phyloP scores from a whole-genome alignment of 1,140 invertebrate genomes.

The Drosophila navojoa region DNA sequence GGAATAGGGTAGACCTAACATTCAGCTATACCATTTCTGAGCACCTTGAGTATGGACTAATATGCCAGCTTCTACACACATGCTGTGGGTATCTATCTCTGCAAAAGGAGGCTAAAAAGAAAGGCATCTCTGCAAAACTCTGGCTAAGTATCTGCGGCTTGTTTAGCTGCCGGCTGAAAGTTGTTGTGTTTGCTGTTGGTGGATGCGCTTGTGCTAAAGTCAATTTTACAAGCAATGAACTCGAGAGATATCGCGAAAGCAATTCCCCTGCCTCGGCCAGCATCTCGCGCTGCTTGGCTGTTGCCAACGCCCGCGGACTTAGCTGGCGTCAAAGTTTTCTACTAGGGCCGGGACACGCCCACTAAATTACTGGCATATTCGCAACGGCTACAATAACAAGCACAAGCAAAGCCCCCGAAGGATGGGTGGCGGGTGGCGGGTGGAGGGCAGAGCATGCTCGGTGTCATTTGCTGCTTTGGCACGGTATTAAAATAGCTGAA shows the following conservation, averaged over 20 bases:
- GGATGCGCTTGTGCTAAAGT: conserved; percentile 59
- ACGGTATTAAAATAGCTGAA: conserved; percentile 71
- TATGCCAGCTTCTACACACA: not conserved
- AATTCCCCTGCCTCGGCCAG: conserved; percentile 13
- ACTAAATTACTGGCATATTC: conserved; percentile 73
- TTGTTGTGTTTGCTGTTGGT: conserved; percentile 39
- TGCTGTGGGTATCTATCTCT: conserved; percentile 11
- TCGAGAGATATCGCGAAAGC: conserved; percentile 59
- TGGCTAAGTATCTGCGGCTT: conserved; percentile 75
- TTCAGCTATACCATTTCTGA: too few relatives aligned
- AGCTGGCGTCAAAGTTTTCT: conserved; percentile 70
- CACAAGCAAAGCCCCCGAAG: conserved; percentile 8
- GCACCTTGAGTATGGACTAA: not conserved
- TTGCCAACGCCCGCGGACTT: conserved; percentile 40
- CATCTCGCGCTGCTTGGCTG: conserved; percentile 22
- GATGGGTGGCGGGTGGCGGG: not conserved
- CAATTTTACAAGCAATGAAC: conserved; percentile 81
- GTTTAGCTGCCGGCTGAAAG: conserved; percentile 66
- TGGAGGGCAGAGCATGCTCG: not conserved
- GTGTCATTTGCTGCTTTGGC: conserved; percentile 63
- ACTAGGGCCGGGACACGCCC: conserved; percentile 70
- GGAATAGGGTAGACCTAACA: too few relatives aligned
- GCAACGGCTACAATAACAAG: conserved; percentile 35
- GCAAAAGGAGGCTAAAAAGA: conserved; percentile 31
- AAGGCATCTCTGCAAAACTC: conserved; percentile 56